Base-by-base conservation (phyloP, 2,888 invertebrate genomes). In the Sinhomidia bicolor region DNA sequence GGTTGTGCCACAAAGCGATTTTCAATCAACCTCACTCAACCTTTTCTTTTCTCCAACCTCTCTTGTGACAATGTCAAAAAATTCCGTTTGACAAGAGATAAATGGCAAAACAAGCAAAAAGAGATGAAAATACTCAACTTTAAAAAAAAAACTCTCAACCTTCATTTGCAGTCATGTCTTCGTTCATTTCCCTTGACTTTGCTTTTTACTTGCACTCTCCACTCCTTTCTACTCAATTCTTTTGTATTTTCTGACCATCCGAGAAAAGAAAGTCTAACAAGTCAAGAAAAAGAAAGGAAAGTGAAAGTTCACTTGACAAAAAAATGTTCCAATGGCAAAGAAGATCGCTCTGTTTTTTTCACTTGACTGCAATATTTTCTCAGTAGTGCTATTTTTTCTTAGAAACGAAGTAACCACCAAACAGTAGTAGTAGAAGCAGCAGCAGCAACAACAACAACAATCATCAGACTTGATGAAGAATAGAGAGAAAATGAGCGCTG, bases 131-230 rank as follows among this genome's bases (percentile, higher is more conserved):
- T n/a, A n/a, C n/a, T n/a, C n/a, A n/a, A n/a, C n/a, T n/a, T n/a
- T 36, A 36, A 36, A 71, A 71, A 4, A 44, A 44, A 17, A 47
- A 32, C 6, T 36, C 44, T 47, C 71, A 71, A 29, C 47, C 51
- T 74, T 74, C 74, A 74, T 68, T 68, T 36, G 68, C 68, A 68
- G 68, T 68, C 68, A 68, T 36, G 36, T 68, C 36, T n/a, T n/a
- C 23, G 14, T 32, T 9, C 32, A 65, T 36, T 68, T 68, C 36
- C 68, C 36, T 17, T 68, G 36, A 36, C n/a, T 36, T 36, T 36
- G 3, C 36, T 36, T 1, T 62, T 62, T 10, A 5, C 1, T 29
- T 62, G 62, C 17, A 17, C 47, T 54, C 17, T 54, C 54, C n/a
- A 1, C 17, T 54, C n/a, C 54, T n/a, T 17, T 36, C 36, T 36